Base-by-base conservation (phyloP, 2,797 vertebrate genomes). In the Hapalemur alaotrensis region DNA sequence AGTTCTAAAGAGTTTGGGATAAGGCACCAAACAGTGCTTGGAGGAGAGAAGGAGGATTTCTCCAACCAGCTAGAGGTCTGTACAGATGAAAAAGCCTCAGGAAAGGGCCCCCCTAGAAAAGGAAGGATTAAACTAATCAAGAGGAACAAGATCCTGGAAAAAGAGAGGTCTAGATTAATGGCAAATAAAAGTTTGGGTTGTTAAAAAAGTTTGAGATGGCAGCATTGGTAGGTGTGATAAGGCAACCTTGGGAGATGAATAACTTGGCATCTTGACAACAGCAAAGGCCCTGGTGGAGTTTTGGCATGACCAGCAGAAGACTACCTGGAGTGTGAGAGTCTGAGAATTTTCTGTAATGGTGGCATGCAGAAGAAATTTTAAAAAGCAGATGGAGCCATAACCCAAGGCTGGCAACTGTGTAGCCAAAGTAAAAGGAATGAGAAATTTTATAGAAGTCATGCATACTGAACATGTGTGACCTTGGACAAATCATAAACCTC, bases 1-100 rank as follows among this genome's bases (percentile, higher is more conserved):
- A 57, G 32, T 78, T 81, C 72, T 85, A 41, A 90, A 76, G 50
- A 67, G 67, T 73, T 41, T 86, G 91, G 86, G 88, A 92, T 93
- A 92, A 94, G 73, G 46, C 50, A 59, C 22, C 43, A 78, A 65
- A 32, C 32, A 38, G 72, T 65, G 63, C 54, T 43, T 38, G n/a
- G n/a, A 30, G 78, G 48, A 41, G 23, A 63, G 14, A 23, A 41
- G 14, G 67, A 87, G 54, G 69, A 59, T 94, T 89, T 95, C 50
- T 81, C 82, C 28, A 85, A 85, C 70, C 23, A 41, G 63, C 30
- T 69, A 67, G 57, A 59, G 12, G 12, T 43, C 76, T 70, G 28
- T 32, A 63, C 30, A 90, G 67, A 83, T 67, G n/a, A 52, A 76
- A 59, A 95, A 87, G 41, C 30, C 25, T 14, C 8, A 23, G 23